These are phyloP conservation scores for Syrista parreyssii DNA, from an alignment of 2,888 invertebrate genomes.

Conservation along the genomic window DNA sequence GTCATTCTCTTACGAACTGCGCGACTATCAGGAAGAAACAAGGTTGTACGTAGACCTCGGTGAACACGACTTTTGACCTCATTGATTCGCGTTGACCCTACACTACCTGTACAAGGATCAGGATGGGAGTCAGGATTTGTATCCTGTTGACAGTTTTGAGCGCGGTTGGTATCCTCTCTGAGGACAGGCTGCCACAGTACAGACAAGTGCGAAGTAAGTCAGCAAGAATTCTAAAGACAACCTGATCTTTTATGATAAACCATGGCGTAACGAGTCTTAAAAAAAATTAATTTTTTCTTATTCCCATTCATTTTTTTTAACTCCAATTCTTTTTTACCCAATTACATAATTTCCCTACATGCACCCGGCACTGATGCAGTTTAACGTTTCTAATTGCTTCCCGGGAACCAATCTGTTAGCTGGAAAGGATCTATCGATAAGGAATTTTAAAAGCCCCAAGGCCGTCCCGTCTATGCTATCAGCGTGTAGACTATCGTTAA, in stretches of 20 bases:
- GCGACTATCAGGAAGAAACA: constrained; percentile 33
- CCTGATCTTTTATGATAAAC: too few species aligned
- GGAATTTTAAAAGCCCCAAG: background rate
- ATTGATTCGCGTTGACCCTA: background rate
- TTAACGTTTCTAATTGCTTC: background rate
- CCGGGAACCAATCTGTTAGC: background rate
- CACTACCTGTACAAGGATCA: background rate
- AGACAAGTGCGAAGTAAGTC: constrained; percentile 3
- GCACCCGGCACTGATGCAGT: background rate
- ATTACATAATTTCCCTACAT: too few species aligned
- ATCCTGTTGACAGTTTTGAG: background rate
- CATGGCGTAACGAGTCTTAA: background rate
- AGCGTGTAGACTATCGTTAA: background rate
- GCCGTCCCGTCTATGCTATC: background rate
- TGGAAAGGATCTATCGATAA: background rate
- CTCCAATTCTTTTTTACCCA: too few species aligned
- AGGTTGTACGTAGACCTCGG: background rate
- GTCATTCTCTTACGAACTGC: constrained; percentile 53
- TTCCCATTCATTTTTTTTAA: background rate
- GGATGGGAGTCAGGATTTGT: background rate
- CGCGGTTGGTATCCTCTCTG: background rate
- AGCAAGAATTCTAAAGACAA: background rate
- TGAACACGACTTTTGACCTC: background rate
- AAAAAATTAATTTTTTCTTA: background rate
- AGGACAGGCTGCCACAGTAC: background rate